Percentiles rank a stretch among this genome's conserved stretches.
phyloP scores from a whole-genome alignment of 2,888 invertebrate species.

The Synergus gifuensis region DNA sequence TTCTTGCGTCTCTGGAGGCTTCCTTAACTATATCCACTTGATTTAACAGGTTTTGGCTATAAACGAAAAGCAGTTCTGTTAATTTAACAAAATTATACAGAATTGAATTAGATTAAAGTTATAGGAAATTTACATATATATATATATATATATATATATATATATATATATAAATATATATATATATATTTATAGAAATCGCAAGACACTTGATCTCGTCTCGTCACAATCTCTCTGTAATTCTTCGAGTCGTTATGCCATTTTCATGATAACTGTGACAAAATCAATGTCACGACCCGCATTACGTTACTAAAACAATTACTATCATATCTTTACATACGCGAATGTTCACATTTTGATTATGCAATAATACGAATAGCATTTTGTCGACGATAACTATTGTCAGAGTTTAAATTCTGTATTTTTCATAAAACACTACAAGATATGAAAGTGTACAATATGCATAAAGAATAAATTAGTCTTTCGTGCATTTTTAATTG shows the following conservation, averaged over 20 bases:
- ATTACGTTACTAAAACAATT: background rate
- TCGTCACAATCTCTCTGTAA: background rate
- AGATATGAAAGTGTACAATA: too few relatives aligned
- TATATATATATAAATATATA: too few relatives aligned
- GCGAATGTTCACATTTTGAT: background rate
- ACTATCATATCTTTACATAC: conserved; percentile 18
- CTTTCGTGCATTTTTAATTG: background rate
- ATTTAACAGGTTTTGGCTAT: too few relatives aligned
- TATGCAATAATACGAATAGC: background rate
- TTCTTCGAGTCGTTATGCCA: background rate
- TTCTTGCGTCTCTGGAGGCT: too few relatives aligned
- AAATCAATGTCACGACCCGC: conserved; percentile 29
- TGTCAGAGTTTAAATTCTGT: background rate
- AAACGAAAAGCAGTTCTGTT: too few relatives aligned
- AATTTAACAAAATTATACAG: too few relatives aligned
- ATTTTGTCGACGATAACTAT: background rate
- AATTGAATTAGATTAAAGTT: background rate
- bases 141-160: too few relatives aligned
- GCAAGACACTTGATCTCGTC: background rate
- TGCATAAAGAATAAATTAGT: background rate
- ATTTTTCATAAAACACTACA: background rate
- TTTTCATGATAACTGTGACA: conserved; percentile 30
- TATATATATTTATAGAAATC: too few relatives aligned
- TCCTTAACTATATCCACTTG: too few relatives aligned
- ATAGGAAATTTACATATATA: background rate